Base-by-base conservation (phyloP, 2,888 invertebrate genomes). In the Melieria omissa region DNA sequence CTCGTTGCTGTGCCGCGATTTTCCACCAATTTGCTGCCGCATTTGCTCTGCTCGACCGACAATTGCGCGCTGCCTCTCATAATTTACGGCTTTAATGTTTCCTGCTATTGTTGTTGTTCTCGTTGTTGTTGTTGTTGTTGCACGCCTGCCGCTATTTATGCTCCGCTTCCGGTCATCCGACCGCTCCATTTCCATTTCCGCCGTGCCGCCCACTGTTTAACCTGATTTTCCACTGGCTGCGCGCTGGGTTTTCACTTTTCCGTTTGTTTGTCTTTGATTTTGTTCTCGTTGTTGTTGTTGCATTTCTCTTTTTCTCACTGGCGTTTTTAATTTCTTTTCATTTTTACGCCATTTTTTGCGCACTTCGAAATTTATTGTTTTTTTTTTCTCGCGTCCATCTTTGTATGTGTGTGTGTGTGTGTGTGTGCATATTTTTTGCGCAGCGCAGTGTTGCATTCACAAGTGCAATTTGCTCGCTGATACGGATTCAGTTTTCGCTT, bases 321-420 rank as follows among this genome's bases (percentile, higher is more conserved):
- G 9, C 12, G 7, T 52, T 12, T 52, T 62, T 47, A 46, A 8
- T n/a, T 16, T 44, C 10, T 45, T 62, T 61, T 45, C 47, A 6
- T 65, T 65, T 65, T 14, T 10, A 49, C 44, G 29, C 16, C 42
- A 52, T 44, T 44, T 12, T 49, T 62, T 62, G 46, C 62, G 9
- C 46, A 5, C n/a, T 49, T 49, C 44, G 29, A 5, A 29, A 52
- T 44, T 44, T 12, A 12, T 62, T 62, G 46, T 47, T 8, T 16
- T n/a, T 65, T 16, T 16, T n/a, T 29, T 64, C 16, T 4, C 8
- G 7, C 45, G 44, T 10, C 54, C 44, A 52, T 45, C 54, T 14
- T 65, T 45, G n/a, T 45, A 8, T 14, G 14, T 8, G 29, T 64
- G 64, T n/a, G 4, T 65, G 65, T 8, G 7, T 16, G 45, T 57